phyloP scores from a whole-genome alignment of 2,888 invertebrate species.

The Stramonita haemastoma region DNA sequence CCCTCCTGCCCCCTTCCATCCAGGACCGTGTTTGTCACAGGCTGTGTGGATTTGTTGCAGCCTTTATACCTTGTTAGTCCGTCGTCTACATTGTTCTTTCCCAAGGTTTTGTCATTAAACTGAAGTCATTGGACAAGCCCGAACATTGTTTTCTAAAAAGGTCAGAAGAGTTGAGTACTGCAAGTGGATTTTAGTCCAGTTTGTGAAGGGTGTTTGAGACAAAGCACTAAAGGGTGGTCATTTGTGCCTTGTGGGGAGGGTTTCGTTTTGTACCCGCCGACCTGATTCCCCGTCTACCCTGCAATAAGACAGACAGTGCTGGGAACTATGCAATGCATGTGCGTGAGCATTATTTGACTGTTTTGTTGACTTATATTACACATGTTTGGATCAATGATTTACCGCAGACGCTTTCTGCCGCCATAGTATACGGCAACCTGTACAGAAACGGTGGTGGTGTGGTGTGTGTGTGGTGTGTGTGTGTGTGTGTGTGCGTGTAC shows the following conservation, averaged over 20 bases:
- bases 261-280: not conserved
- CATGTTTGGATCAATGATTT: constrained; percentile 16
- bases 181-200: no score
- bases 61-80: no score
- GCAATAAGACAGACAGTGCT: constrained; percentile 26
- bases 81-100: no score
- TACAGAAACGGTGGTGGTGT: not conserved
- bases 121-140: no score
- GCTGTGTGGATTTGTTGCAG: no score
- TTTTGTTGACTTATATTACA: not conserved
- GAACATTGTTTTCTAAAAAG: no score
- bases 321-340: constrained; percentile 39
- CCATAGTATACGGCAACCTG: not conserved
- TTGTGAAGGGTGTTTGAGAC: not conserved
- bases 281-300: not conserved
- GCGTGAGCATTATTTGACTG: not conserved
- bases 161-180: no score
- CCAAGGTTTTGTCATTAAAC: no score
- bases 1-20: no score
- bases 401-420: constrained; percentile 38
- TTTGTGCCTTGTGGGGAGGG: not conserved
- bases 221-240: not conserved
- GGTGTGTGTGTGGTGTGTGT: not conserved
- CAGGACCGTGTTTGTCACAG: no score
- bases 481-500: not conserved